phyloP scores from a whole-genome alignment of 1,140 invertebrate genomes.

The Pectinophora gossypiella region DNA sequence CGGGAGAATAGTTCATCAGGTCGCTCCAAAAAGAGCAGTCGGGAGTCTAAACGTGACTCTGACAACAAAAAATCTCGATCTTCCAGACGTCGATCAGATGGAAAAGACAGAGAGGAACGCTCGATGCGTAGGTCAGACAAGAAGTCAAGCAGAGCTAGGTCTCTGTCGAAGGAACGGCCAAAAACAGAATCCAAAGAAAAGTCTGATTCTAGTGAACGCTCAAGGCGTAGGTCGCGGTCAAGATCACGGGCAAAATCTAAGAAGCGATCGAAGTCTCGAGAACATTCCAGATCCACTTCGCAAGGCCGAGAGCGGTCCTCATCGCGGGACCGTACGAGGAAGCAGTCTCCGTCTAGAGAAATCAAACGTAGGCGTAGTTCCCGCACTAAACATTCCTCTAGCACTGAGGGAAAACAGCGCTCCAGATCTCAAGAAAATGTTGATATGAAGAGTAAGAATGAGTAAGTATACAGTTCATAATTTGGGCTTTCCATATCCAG shows the following conservation, averaged over 20 bases:
- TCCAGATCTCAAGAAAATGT: conserved; percentile 55
- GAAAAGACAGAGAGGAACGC: conserved; percentile 35
- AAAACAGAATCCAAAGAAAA: conserved; percentile 47
- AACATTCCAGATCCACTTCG: conserved; percentile 48
- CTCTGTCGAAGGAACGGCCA: conserved; percentile 43
- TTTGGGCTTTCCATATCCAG: not conserved
- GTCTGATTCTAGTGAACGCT: conserved; percentile 31
- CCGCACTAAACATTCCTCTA: conserved; percentile 34
- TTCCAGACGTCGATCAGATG: conserved; percentile 42
- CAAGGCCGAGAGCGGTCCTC: conserved; percentile 25
- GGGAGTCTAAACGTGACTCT: conserved; percentile 45
- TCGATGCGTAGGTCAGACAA: conserved; percentile 40
- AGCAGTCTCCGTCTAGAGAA: conserved; percentile 31
- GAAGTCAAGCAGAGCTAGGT: conserved; percentile 36
- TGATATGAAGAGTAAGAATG: conserved; percentile 52
- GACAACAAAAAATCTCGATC: conserved; percentile 49
- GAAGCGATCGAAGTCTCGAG: conserved; percentile 34
- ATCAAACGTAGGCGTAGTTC: conserved; percentile 32
- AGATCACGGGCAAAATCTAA: conserved; percentile 45
- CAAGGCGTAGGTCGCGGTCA: conserved; percentile 43
- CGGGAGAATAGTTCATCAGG: conserved; percentile 34
- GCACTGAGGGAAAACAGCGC: conserved; percentile 41
- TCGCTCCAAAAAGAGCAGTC: conserved; percentile 37
- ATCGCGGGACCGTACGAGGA: conserved; percentile 29
- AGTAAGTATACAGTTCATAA: conserved; percentile 37